Base-by-base conservation (phyloP, 2,113 vertebrate genomes). In the Acanthisitta chloris region DNA sequence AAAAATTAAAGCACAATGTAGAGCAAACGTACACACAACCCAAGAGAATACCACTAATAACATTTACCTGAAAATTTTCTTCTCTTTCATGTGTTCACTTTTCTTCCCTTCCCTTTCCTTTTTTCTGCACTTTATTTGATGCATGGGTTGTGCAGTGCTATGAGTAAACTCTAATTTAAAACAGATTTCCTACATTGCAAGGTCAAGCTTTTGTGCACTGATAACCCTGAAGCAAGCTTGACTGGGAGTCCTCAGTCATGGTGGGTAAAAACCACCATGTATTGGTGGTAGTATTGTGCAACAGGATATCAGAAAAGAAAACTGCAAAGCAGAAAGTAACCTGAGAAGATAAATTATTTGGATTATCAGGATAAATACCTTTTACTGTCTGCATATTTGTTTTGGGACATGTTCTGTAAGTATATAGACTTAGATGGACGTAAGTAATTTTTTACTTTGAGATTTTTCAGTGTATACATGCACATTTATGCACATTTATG, bases 81-180 rank as follows among this genome's bases (percentile, higher is more conserved):
- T 81, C 13, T 54, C 17, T 64, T 69, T 55, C 72, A 57, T 2
- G 4, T 26, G 55, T 51, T 45, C 14, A 8, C 14, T 72, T 62
- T 52, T 18, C 13, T 79, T 2, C 34, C 4, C 6, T 71, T 33
- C 24, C 4, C 1, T 59, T 79, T 16, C 2, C 29, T 36, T 46
- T 64, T 67, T 52, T 12, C 8, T n/a, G 26, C 42, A 43, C 13
- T 80, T 90, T 81, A 70, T 92, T 67, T 74, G 86, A 70, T 57
- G 55, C 11, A 26, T 28, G 83, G 59, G 7, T 52, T 85, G 31
- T 61, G 36, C 26, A 87, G 40, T 36, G 28, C 73, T 92, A 17
- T 52, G 24, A 91, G 61, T 19, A 90, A 93, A 6, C 57, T 90
- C 57, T 88, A 87, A 93, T 94, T 62, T 87, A 86, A 96, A 94